A percentile compares a stretch with the other conserved stretches of the same genome.
Conservation (phyloP, 2,113 vertebrate genomes). For the Thunnus maccoyii region DNA sequence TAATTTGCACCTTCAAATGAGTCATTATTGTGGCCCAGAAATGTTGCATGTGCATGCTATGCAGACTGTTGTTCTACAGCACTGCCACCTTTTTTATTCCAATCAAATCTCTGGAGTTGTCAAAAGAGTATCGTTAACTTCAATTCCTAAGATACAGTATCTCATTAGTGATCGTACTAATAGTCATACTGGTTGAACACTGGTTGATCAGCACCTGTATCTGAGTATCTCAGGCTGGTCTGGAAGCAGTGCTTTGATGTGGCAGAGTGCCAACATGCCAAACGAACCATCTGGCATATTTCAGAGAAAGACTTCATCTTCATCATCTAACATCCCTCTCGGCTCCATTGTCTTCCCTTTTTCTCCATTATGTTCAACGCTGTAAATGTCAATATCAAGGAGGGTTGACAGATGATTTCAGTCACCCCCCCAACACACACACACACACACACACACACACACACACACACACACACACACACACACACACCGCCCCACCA, state of each 20-base stretch:
- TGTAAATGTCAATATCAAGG: constrained; percentile 65
- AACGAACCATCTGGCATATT: constrained; percentile 55
- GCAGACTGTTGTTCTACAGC: too few relatives aligned
- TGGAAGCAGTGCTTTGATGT: constrained; percentile 17
- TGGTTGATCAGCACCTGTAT: constrained; percentile 16
- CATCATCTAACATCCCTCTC: constrained; percentile 12
- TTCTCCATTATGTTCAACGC: constrained; percentile 28
- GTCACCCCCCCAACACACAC: constrained; percentile 12
- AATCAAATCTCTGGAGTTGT: too few relatives aligned
- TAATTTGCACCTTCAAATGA: too few relatives aligned
- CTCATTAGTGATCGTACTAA: not conserved
- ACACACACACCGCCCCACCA: constrained; percentile 32
- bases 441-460: constrained; percentile 20
- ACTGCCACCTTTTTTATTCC: too few relatives aligned
- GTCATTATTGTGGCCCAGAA: too few relatives aligned
- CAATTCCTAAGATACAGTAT: not conserved
- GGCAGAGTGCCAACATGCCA: constrained; percentile 26
- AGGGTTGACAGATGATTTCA: constrained; percentile 48
- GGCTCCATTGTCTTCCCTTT: not conserved
- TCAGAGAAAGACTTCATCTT: constrained; percentile 37
- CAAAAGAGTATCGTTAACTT: not conserved
- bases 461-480: constrained; percentile 24
- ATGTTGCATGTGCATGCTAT: too few relatives aligned
- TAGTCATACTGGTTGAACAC: not conserved
- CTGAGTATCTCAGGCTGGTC: constrained; percentile 4